phyloP scores from a whole-genome alignment of 2,113 vertebrate genomes.

The Tragelaphus imberbis region DNA sequence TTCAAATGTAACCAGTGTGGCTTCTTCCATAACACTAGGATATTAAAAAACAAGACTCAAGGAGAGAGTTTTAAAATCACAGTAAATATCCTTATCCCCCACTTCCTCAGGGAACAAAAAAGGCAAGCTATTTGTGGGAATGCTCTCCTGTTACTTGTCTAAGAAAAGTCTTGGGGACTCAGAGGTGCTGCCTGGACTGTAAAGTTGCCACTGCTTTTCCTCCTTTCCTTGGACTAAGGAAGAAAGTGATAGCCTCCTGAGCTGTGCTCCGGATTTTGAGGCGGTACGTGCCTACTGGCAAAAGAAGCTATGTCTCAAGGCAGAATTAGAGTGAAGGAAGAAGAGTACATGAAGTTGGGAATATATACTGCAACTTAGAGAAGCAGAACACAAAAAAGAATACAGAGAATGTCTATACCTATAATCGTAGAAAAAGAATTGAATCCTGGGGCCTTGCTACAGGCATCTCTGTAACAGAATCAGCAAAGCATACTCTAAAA shows the following conservation, averaged over 20 bases:
- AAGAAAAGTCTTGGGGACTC: not conserved
- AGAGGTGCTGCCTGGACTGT: not conserved
- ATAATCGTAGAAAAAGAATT: not conserved
- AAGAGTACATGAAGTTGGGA: not conserved
- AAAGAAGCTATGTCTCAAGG: not conserved
- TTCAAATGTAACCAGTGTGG: not conserved
- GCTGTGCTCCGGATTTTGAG: not conserved
- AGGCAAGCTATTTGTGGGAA: not conserved
- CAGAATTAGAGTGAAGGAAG: not conserved
- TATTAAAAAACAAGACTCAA: not conserved
- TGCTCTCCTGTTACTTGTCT: not conserved
- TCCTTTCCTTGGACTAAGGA: not conserved
- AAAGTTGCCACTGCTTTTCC: not conserved
- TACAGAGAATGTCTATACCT: not conserved
- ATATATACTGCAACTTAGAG: not conserved
- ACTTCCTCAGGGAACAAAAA: not conserved
- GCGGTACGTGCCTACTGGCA: not conserved
- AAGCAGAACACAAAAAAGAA: rapidly evolving
- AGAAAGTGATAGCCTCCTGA: not conserved
- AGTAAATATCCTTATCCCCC: not conserved
- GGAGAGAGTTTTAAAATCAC: not conserved
- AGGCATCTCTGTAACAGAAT: slow-evolving; percentile 1
- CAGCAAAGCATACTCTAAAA: not conserved
- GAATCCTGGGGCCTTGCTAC: not conserved
- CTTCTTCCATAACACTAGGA: not conserved